Evolutionary conservation across 2,888 invertebrate species (phyloP).

Genomic region (Gortyna flavago): DNA sequence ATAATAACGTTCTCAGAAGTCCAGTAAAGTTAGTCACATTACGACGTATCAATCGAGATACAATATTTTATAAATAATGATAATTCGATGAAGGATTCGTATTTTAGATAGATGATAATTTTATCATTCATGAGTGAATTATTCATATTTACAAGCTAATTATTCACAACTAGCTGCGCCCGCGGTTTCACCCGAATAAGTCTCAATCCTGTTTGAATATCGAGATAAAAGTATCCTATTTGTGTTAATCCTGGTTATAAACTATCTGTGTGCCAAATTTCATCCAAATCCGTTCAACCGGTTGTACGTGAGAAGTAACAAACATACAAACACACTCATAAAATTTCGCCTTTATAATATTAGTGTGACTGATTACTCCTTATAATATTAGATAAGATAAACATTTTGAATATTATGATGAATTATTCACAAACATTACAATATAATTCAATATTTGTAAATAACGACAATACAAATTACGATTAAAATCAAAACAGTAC

Average conservation of each 20-base stretch:
- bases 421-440: neutral
- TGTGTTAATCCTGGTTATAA: too few relatives aligned
- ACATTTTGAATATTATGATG: too few relatives aligned
- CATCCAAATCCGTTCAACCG: too few relatives aligned
- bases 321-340: too few relatives aligned
- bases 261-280: too few relatives aligned
- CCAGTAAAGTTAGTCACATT: too few relatives aligned
- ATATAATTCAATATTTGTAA: too few relatives aligned
- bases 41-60: neutral
- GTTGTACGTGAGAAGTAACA: too few relatives aligned
- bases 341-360: too few relatives aligned
- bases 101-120: neutral
- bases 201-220: neutral
- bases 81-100: neutral
- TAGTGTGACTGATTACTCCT: too few relatives aligned
- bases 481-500: neutral
- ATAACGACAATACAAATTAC: constrained; percentile 1
- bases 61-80: neutral
- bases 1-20: neutral
- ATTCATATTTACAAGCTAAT: constrained; percentile 3
- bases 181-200: neutral
- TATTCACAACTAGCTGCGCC: neutral
- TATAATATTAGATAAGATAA: too few relatives aligned
- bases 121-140: neutral
- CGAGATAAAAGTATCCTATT: neutral